Percentiles rank a stretch among this genome's conserved stretches.
Conservation (phyloP, 2,797 vertebrate species). For the Tenualosa thibaudeaui region DNA sequence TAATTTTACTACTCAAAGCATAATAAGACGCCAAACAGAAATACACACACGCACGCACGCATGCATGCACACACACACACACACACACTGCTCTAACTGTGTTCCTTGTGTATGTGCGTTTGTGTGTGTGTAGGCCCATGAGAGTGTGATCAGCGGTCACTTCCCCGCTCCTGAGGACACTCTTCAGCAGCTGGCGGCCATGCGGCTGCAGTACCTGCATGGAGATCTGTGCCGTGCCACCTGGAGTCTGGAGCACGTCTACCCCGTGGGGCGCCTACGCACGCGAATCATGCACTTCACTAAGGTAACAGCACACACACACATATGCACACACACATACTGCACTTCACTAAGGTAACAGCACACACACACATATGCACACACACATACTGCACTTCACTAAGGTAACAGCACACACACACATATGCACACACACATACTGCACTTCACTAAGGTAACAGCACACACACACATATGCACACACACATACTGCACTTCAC, state of each 20-base stretch:
- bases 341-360: slow-evolving; percentile 82
- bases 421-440: not conserved
- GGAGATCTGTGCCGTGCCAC: slow-evolving; percentile 78
- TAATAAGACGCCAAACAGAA: not conserved
- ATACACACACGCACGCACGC: not conserved
- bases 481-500: not conserved
- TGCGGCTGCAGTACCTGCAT: slow-evolving; percentile 86
- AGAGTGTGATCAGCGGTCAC: slow-evolving; percentile 87
- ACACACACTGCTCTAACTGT: not conserved
- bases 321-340: not conserved
- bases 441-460: not conserved
- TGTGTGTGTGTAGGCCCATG: slow-evolving; percentile 78
- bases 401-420: not conserved
- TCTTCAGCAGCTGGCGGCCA: slow-evolving; percentile 84
- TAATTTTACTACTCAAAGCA: too few species aligned
- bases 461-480: not conserved
- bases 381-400: not conserved
- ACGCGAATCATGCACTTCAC: slow-evolving; percentile 86
- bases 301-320: slow-evolving; percentile 60
- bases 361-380: not conserved
- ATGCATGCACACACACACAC: too few species aligned
- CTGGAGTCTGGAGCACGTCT: slow-evolving; percentile 84
- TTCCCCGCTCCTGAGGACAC: slow-evolving; percentile 90
- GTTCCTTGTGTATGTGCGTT: not conserved
- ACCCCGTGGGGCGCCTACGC: slow-evolving; percentile 85